A percentile compares a stretch with the other conserved stretches of the same genome.
phyloP scores from a whole-genome alignment of 1,140 invertebrate species.

The Drosophila subobscura region DNA sequence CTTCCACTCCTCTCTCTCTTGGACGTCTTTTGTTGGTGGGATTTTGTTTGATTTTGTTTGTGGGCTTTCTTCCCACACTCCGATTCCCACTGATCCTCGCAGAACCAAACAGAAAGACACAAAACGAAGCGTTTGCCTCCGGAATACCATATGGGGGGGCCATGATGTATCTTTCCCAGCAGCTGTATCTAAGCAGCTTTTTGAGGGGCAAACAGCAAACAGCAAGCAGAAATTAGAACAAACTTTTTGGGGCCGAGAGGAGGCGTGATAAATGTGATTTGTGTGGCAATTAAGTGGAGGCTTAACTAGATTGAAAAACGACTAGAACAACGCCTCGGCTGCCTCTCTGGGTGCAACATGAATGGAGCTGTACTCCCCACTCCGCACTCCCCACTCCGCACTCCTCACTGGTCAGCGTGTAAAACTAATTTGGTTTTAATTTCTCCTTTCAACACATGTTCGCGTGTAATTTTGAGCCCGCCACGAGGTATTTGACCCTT shows the following conservation, averaged over 20 bases:
- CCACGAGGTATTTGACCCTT: conserved; percentile 81
- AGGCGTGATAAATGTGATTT: conserved; percentile 26
- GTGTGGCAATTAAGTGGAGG: conserved; percentile 17
- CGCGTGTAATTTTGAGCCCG: conserved; percentile 79
- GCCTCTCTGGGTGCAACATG: no score
- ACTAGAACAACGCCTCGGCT: neutral
- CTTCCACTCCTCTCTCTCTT: conserved; percentile 7
- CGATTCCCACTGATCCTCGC: conserved; percentile 62
- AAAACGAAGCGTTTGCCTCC: neutral
- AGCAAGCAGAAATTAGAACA: conserved; percentile 38
- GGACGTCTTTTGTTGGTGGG: conserved; percentile 28
- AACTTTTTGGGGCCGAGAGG: conserved; percentile 10
- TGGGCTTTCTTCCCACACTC: conserved; percentile 59
- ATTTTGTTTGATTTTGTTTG: conserved; percentile 20
- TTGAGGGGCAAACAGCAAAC: conserved; percentile 11
- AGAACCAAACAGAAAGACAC: neutral
- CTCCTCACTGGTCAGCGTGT: conserved; percentile 34
- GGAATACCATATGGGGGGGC: conserved; percentile 1
- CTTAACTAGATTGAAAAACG: conserved; percentile 12
- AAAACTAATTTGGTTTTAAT: conserved; percentile 80
- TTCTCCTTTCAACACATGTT: conserved; percentile 80
- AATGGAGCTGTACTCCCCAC: no score
- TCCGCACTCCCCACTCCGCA: no score
- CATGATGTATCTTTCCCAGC: neutral
- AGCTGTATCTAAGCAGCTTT: conserved; percentile 42